Conservation (phyloP, 2,113 vertebrate species). For the Probosciger aterrimus region DNA sequence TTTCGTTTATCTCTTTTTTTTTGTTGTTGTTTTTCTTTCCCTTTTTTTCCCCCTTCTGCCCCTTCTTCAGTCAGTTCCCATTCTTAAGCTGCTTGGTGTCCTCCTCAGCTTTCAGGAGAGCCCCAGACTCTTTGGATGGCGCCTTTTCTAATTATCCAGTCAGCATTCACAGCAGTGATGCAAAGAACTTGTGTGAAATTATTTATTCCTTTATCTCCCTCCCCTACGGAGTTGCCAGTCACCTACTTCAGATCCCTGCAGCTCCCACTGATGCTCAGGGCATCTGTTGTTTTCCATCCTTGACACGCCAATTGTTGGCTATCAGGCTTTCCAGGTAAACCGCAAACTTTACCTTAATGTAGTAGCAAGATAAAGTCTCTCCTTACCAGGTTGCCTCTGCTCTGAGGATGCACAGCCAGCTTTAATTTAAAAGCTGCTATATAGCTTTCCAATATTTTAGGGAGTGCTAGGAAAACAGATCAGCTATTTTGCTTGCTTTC, state of each 20-base stretch:
- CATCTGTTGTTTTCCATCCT: neutral
- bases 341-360: neutral
- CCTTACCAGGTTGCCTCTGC: neutral
- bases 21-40: neutral
- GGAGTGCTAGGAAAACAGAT: neutral
- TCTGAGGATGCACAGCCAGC: neutral
- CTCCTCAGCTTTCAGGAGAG: neutral
- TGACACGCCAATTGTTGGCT: neutral
- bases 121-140: neutral
- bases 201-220: neutral
- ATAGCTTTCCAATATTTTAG: neutral
- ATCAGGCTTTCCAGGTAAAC: neutral
- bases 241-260: neutral
- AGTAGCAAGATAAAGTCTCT: neutral
- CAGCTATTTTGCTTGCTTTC: neutral
- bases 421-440: neutral
- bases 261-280: neutral
- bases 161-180: neutral
- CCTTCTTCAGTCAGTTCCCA: neutral
- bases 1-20: neutral
- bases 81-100: neutral
- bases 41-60: fast-evolving
- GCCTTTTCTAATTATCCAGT: neutral
- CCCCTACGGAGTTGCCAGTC: neutral
- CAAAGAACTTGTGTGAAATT: neutral